Conservation (phyloP, 2,113 vertebrate species). For the Enhydra lutris region DNA sequence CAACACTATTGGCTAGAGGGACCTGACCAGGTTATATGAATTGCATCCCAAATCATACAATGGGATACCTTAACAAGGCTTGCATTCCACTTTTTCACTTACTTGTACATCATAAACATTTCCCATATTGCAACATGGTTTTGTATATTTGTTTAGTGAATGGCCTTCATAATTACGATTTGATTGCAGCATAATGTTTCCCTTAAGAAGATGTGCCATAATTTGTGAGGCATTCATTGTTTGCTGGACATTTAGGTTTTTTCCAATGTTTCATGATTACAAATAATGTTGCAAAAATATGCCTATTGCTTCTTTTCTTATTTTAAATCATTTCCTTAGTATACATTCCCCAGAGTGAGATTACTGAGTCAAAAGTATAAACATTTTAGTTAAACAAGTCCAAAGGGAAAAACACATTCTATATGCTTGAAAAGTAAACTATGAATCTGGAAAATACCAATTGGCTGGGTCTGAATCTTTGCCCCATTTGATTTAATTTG, state of each 20-base stretch:
- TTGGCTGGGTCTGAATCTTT: background rate
- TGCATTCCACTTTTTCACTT: background rate
- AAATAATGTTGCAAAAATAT: slow-evolving; percentile 59
- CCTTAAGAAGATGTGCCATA: slow-evolving; percentile 50
- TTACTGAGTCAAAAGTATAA: slow-evolving; percentile 49
- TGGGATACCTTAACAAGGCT: background rate
- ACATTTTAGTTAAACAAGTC: slow-evolving; percentile 47
- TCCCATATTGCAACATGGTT: background rate
- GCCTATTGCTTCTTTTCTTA: background rate
- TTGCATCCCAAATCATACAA: background rate
- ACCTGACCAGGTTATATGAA: background rate
- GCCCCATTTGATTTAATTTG: slow-evolving; percentile 24
- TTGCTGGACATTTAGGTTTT: slow-evolving; percentile 73
- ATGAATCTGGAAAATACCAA: slow-evolving; percentile 8
- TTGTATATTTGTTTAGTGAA: slow-evolving; percentile 53
- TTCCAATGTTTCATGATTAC: slow-evolving; percentile 64
- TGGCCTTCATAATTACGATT: slow-evolving; percentile 43
- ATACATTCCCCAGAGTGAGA: slow-evolving; percentile 51
- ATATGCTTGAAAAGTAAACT: slow-evolving; percentile 31
- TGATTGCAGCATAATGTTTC: slow-evolving; percentile 42
- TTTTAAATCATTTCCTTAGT: slow-evolving; percentile 59
- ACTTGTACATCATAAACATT: background rate
- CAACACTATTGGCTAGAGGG: background rate
- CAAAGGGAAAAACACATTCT: slow-evolving; percentile 14
- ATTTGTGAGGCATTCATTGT: slow-evolving; percentile 59